These are phyloP conservation scores for Squalus acanthias DNA, from an alignment of 2,797 vertebrate genomes.

Conservation along the genomic window DNA sequence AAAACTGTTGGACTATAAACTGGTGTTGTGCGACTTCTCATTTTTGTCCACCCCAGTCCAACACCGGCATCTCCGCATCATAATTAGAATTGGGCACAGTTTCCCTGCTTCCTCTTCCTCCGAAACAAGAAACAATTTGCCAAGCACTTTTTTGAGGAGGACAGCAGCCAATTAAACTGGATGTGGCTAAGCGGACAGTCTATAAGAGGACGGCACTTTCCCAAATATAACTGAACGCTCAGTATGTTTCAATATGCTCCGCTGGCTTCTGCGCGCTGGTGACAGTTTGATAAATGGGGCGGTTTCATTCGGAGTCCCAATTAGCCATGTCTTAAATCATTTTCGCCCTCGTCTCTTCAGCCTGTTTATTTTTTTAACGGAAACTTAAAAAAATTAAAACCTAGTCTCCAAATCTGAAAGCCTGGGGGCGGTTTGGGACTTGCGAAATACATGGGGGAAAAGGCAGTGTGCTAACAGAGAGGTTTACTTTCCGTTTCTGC, in stretches of 20 bases:
- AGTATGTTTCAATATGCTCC: neutral
- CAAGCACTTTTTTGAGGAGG: neutral
- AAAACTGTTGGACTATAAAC: no score
- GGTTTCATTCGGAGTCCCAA: neutral
- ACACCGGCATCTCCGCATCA: no score
- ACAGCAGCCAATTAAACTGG: neutral
- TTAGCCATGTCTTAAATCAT: constrained; percentile 11
- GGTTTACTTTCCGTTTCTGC: neutral
- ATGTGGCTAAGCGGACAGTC: neutral
- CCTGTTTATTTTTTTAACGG: constrained; percentile 5
- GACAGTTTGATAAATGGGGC: constrained; percentile 14
- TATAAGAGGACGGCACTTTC: neutral
- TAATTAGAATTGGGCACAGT: neutral
- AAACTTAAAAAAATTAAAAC: neutral
- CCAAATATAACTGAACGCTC: neutral
- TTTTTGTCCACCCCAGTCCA: no score
- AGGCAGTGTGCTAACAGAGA: constrained; percentile 13
- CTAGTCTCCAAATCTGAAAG: neutral
- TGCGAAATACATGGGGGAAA: neutral
- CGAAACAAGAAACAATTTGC: neutral
- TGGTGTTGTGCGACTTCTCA: no score
- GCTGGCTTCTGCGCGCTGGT: neutral
- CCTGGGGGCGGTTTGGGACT: neutral
- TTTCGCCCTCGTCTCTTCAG: neutral
- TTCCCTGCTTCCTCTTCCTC: no score